Percentiles rank a stretch among this genome's conserved stretches.
Evolutionary conservation across 1,140 invertebrate species (phyloP).

Genomic region (Zophobas atratus): DNA sequence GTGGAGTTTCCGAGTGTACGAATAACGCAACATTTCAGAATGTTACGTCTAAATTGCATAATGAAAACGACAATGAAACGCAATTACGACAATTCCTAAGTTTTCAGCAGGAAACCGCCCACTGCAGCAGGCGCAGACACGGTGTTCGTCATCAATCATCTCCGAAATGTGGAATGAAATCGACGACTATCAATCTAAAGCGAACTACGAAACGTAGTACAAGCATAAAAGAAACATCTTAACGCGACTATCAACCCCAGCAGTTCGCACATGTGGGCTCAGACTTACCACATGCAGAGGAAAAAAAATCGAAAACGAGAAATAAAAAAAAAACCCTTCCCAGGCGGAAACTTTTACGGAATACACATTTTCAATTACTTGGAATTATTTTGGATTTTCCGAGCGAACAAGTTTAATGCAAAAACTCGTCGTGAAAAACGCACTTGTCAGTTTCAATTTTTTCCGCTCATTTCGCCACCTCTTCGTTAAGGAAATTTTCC

Average conservation of each 20-base stretch:
- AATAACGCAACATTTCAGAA: conserved; percentile 37
- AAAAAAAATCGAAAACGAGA: background rate
- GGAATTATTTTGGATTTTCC: conserved; percentile 8
- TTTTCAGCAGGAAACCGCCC: conserved; percentile 41
- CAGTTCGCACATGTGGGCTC: conserved; percentile 26
- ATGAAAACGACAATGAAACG: conserved; percentile 45
- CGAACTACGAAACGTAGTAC: background rate
- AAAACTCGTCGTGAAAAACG: background rate
- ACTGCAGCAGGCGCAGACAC: background rate
- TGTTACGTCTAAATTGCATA: conserved; percentile 43
- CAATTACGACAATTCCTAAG: conserved; percentile 44
- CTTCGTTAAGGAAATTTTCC: conserved; percentile 14
- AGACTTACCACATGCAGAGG: conserved; percentile 15
- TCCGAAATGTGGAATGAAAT: background rate
- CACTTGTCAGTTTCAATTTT: conserved; percentile 13
- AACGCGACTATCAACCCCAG: background rate
- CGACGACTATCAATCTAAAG: conserved; percentile 17
- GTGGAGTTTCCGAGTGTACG: conserved; percentile 39
- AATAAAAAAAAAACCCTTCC: background rate
- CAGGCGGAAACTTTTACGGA: background rate
- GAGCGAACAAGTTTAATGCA: background rate
- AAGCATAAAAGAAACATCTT: conserved; percentile 22
- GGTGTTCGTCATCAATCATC: conserved; percentile 15
- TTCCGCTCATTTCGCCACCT: conserved; percentile 15
- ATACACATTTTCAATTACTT: background rate